A percentile compares a stretch with the other conserved stretches of the same genome.
phyloP scores from a whole-genome alignment of 1,140 invertebrate species.

The Neoseiulus cucumeris region DNA sequence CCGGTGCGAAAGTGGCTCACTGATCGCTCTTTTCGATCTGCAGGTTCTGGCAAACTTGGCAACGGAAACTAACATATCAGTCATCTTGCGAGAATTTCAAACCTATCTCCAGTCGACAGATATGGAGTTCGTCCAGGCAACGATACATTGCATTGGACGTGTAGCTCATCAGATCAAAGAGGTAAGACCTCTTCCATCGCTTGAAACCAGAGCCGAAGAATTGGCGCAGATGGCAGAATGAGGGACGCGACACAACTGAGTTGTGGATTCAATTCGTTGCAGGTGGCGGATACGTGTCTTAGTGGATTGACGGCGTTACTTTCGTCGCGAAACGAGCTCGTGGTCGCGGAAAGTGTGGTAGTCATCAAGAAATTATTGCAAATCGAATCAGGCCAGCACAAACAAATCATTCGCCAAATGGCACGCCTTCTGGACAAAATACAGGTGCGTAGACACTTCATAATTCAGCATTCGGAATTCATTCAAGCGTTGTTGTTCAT shows the following conservation, averaged over 20 bases:
- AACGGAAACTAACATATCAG: conserved; percentile 74
- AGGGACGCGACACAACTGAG: conserved; percentile 64
- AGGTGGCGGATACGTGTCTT: conserved; percentile 66
- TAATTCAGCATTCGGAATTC: neutral
- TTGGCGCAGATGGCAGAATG: too few relatives aligned
- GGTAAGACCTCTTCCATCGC: conserved; percentile 21
- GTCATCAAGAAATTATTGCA: conserved; percentile 74
- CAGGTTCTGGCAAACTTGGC: conserved; percentile 92
- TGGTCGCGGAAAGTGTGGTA: conserved; percentile 77
- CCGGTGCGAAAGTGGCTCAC: too few relatives aligned
- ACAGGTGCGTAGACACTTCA: conserved; percentile 42
- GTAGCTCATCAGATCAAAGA: conserved; percentile 35
- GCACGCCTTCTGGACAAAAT: conserved; percentile 70
- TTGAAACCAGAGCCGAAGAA: too few relatives aligned
- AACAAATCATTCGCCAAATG: conserved; percentile 73
- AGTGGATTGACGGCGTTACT: conserved; percentile 78
- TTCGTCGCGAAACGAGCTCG: conserved; percentile 75
- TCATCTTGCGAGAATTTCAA: conserved; percentile 88
- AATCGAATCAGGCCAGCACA: conserved; percentile 60
- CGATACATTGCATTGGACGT: conserved; percentile 87
- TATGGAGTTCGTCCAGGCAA: conserved; percentile 84
- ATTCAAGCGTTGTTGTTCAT: neutral
- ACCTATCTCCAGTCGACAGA: conserved; percentile 88
- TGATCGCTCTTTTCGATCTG: too few relatives aligned
- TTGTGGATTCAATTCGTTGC: conserved; percentile 51